Percentiles rank a stretch among this genome's conserved stretches.
Conservation (phyloP, 2,888 invertebrate species). For the Leptopilina drosophilae region DNA sequence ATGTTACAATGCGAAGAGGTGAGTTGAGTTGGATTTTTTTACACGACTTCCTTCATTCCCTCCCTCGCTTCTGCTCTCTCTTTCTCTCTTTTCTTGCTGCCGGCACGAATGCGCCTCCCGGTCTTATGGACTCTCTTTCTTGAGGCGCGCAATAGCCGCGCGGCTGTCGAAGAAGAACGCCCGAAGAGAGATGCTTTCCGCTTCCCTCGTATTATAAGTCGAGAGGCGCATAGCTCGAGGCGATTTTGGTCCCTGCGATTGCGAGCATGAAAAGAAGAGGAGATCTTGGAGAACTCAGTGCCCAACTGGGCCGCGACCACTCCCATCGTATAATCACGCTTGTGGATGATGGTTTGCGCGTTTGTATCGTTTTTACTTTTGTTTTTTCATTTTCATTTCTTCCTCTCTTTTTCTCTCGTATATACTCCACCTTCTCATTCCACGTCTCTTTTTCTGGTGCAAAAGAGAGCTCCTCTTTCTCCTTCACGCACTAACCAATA, state of each 20-base stretch:
- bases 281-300: slow-evolving; percentile 42
- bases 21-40: slow-evolving; percentile 27
- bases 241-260: slow-evolving; percentile 57
- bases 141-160: slow-evolving; percentile 30
- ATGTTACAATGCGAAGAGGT: slow-evolving; percentile 37
- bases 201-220: slow-evolving; percentile 56
- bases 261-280: slow-evolving; percentile 51
- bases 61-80: slow-evolving; percentile 22
- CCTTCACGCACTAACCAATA: slow-evolving; percentile 69
- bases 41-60: background rate
- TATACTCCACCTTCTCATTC: slow-evolving; percentile 15
- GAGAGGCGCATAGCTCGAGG: slow-evolving; percentile 52
- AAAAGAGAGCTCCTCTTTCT: background rate
- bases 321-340: slow-evolving; percentile 66
- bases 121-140: slow-evolving; percentile 22
- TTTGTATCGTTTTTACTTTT: slow-evolving; percentile 56
- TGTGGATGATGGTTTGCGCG: slow-evolving; percentile 55
- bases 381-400: slow-evolving; percentile 53
- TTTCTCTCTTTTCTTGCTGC: slow-evolving; percentile 38
- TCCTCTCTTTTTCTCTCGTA: slow-evolving; percentile 39
- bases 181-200: slow-evolving; percentile 56
- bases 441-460: slow-evolving; percentile 49
- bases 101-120: slow-evolving; percentile 35
- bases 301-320: slow-evolving; percentile 66
- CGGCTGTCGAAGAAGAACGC: slow-evolving; percentile 50